Conservation (phyloP, 2,113 vertebrate species). For the Beaufortia kweichowensis region DNA sequence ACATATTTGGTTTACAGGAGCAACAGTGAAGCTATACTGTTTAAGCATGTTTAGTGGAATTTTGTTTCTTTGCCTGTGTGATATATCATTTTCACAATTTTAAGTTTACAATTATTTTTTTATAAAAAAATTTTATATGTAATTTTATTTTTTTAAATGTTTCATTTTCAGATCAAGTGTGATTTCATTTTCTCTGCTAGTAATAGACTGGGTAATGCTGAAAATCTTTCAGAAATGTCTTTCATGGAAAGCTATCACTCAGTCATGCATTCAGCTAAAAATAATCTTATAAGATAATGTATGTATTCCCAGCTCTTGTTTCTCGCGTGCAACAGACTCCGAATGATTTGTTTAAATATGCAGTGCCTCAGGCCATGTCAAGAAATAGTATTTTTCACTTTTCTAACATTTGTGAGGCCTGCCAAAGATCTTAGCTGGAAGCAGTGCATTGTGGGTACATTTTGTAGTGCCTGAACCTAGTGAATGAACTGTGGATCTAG, state of each 20-base stretch:
- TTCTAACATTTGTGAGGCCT: constrained; percentile 69
- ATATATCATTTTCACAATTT: too few species aligned
- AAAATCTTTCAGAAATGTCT: constrained; percentile 49
- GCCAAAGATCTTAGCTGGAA: constrained; percentile 69
- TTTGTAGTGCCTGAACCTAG: constrained; percentile 55
- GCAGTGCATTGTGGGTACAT: constrained; percentile 70
- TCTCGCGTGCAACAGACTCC: constrained; percentile 61
- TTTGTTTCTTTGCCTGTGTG: neutral
- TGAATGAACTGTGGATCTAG: constrained; percentile 62
- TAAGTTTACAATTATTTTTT: too few species aligned
- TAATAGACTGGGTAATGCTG: constrained; percentile 11
- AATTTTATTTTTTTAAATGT: too few species aligned
- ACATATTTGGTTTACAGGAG: constrained; percentile 28
- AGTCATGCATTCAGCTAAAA: constrained; percentile 53
- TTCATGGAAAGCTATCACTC: constrained; percentile 59
- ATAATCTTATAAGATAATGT: constrained; percentile 62
- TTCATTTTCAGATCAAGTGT: neutral
- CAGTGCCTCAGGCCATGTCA: constrained; percentile 71
- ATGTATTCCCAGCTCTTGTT: constrained; percentile 58
- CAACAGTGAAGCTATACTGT: constrained; percentile 22
- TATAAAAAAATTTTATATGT: neutral
- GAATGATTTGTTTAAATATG: constrained; percentile 73
- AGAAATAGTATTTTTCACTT: constrained; percentile 67
- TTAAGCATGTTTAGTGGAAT: neutral
- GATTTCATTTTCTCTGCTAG: neutral